phyloP scores from a whole-genome alignment of 2,797 vertebrate genomes.

The Bucorvus abyssinicus region DNA sequence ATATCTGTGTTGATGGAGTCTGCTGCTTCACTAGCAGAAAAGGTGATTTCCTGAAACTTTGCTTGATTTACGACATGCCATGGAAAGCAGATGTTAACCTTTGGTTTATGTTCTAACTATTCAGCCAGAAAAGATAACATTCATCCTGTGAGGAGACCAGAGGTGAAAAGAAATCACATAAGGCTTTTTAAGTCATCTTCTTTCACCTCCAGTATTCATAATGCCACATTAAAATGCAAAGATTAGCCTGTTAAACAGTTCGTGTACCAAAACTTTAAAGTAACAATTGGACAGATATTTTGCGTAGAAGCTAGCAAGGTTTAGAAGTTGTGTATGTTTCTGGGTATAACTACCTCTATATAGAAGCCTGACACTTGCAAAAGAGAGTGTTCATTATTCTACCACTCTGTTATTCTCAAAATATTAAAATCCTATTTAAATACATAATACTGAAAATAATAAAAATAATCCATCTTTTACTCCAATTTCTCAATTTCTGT shows the following conservation, averaged over 20 bases:
- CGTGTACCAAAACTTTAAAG: not conserved
- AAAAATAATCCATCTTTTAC: not conserved
- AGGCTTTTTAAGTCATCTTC: not conserved
- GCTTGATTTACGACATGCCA: not conserved
- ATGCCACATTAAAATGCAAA: not conserved
- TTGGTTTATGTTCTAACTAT: not conserved
- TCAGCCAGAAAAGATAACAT: not conserved
- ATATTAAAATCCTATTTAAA: not conserved
- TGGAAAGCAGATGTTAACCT: not conserved
- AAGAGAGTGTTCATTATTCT: not conserved
- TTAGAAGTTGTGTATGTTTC: not conserved
- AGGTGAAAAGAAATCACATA: not conserved
- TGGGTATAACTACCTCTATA: not conserved
- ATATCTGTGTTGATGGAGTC: not conserved
- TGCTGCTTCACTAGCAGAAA: not conserved
- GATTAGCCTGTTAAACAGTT: not conserved
- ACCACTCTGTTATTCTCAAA: not conserved
- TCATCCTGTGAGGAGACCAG: not conserved
- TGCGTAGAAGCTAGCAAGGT: not conserved
- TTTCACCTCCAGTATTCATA: not conserved
- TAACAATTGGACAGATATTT: not conserved
- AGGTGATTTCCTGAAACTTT: not conserved
- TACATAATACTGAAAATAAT: not conserved
- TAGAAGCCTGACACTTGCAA: not conserved
- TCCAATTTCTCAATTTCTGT: not conserved